Percentiles rank a stretch among this genome's conserved stretches.
phyloP scores from a whole-genome alignment of 2,113 vertebrate genomes.

The Dryoscopus gambensis region DNA sequence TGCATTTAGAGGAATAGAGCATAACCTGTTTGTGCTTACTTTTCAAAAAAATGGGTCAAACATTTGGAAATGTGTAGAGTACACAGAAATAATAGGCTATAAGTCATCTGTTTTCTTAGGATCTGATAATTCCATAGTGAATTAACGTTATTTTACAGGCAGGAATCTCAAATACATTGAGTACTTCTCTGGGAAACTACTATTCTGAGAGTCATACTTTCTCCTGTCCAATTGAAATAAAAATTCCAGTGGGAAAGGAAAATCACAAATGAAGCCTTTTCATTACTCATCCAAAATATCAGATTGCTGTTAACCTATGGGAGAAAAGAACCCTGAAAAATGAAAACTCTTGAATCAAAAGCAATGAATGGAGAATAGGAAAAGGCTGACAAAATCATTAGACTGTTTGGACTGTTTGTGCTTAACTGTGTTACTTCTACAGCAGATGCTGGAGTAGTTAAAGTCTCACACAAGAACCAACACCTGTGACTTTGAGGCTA shows the following conservation, averaged over 20 bases:
- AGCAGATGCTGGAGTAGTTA: not conserved
- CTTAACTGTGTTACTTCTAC: not conserved
- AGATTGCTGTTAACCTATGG: not conserved
- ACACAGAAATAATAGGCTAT: not conserved
- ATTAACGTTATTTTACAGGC: not conserved
- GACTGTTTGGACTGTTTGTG: not conserved
- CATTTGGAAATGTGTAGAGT: not conserved
- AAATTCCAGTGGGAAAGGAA: not conserved
- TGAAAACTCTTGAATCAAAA: not conserved
- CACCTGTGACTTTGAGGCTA: not conserved
- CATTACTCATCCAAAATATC: not conserved
- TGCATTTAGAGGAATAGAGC: not conserved
- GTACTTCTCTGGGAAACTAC: not conserved
- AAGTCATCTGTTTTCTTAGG: not conserved
- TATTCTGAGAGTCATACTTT: not conserved
- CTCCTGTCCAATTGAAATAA: not conserved
- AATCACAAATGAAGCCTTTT: not conserved
- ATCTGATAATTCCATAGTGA: not conserved
- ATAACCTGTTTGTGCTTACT: not conserved
- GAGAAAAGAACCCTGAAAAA: not conserved
- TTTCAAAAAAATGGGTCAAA: not conserved
- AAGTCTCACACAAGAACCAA: not conserved
- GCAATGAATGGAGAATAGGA: not conserved
- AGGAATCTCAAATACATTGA: not conserved
- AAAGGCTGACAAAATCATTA: not conserved